Evolutionary conservation across 2,888 invertebrate genomes (phyloP).

Genomic region (Eurois occulta): DNA sequence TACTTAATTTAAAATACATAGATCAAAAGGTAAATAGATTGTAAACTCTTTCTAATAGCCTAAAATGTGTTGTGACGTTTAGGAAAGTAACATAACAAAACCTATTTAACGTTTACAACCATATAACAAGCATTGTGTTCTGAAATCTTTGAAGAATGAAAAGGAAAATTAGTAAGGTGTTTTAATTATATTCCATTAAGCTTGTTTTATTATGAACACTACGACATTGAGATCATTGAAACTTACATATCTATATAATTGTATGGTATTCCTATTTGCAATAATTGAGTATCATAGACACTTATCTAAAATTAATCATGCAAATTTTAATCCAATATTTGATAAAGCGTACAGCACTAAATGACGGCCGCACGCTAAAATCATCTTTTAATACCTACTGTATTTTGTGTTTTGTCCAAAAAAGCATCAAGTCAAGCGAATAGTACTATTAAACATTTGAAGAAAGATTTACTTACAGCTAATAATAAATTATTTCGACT

Average conservation of each 20-base stretch:
- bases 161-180: neutral
- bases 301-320: neutral
- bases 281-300: neutral
- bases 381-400: neutral
- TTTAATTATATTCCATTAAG: neutral
- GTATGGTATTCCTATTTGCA: neutral
- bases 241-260: neutral
- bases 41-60: neutral
- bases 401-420: neutral
- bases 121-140: neutral
- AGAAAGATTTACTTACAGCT: neutral
- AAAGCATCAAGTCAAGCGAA: neutral
- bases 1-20: neutral
- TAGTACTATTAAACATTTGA: neutral
- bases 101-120: neutral
- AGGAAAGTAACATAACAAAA: neutral
- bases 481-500: neutral
- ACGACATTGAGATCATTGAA: neutral
- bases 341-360: neutral
- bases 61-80: neutral
- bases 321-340: neutral
- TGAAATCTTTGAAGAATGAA: neutral
- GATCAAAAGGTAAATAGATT: neutral
- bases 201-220: neutral
- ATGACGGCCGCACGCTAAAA: neutral